Evolutionary conservation across 1,140 invertebrate genomes (phyloP), one percentile per base, ranked within the genome.

Genomic region (Lepidurus packardi): DNA sequence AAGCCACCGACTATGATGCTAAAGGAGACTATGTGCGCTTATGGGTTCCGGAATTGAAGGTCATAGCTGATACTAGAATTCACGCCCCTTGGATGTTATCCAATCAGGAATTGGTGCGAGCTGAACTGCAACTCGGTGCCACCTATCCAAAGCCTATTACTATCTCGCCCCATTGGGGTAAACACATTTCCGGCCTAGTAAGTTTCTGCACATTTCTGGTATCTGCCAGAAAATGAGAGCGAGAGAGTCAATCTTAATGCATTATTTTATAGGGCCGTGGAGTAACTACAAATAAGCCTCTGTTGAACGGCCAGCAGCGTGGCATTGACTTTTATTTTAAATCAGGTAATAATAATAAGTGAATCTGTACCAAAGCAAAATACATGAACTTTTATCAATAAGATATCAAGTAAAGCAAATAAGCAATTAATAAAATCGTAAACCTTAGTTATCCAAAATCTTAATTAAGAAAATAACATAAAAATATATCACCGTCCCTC

Each of bases 1-100:
- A 86, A 80, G 85, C 82, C 34, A 78, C 85, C 76, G 86, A 86
- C 80, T 86, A 86, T 82, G 86, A 86, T 81, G 80, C 82, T 41
- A 78, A 86, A 75, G 85, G 79, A 1, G 43, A 77, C 9, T 80
- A 21, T 34, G 73, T 80, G 25, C 79, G 79, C 24, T 16, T 77
- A 11, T 80, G 79, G 79, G 73, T 78, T 4, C 79, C 76, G 42
- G 79, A 80, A 45, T 74, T 80, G 16, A 73, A 73, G 24, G n/a
- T 34, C 77, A 73, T 80, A 73, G 65, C 47, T n/a, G 45, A 25
- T 7, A 42, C 75, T 11, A 80, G 77, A 78, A 73, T 80, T 78
- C 79, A 80, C 73, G 73, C 73, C 21, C 79, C 79, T n/a, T 80
- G 79, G 79, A 73, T 74, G 13, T 45, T 80, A 21, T 73, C 77